Base-by-base conservation (phyloP, 2,113 vertebrate species). In the Fulica atra region DNA sequence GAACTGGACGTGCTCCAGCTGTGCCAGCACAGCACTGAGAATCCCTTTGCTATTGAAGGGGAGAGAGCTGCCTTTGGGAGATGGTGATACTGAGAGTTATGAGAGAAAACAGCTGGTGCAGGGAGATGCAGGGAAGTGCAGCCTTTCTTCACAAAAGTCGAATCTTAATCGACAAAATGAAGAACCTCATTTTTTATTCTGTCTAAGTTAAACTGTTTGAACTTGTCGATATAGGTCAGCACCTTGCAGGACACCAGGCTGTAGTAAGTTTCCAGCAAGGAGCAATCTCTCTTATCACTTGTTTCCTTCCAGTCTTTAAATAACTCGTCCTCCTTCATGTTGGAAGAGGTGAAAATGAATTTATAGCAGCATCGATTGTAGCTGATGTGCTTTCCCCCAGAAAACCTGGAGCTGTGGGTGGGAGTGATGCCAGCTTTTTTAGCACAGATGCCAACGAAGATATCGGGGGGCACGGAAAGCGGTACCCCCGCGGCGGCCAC, bases 291-390 rank as follows among this genome's bases (percentile, higher is more conserved):
- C 35, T 97, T 96, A 11, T 92, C 57, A 3, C 88, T 97, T 16
- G 98, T 97, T 92, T 99, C 99, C 42, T 89, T 89, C 99, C 99
- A 99, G 61, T 97, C 98, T 33, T 61, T 80, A 18, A 97, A 61
- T 21, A 99, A 96, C 95, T 98, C 98, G 0, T 97, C 86, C 36
- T 96, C 96, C 10, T 70, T 74, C 88, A 98, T 86, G 65, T 87
- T 85, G 2, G 98, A 98, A 17, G 99, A 99, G 94, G 98, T 99
- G 97, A 99, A 99, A 89, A 99, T 98, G 92, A 99, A 99, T 81
- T 97, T 98, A 68, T 99, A 99, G 97, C 99, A 99, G 98, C 99
- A 99, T 60, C 97, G 96, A 29, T 99, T 99, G 95, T 99, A 99
- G 60, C 96, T 98, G 89, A 99, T 96, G 72, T 99, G 99, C 35